These are phyloP conservation scores for Carassius gibelio DNA, from an alignment of 2,113 vertebrate genomes.

Conservation along the genomic window DNA sequence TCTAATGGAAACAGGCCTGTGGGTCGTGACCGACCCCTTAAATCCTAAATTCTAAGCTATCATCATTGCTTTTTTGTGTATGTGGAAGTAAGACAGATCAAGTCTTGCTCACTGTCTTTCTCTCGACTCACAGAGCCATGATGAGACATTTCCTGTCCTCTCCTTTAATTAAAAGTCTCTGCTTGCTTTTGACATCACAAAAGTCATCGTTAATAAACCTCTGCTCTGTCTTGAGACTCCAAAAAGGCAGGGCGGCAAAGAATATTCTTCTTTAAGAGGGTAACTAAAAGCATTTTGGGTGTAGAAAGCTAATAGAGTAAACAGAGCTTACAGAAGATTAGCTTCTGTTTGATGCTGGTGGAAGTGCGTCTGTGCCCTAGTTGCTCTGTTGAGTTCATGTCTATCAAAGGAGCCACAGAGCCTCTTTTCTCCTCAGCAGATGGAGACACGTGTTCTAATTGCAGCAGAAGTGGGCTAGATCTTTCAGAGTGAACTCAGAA, in stretches of 20 bases:
- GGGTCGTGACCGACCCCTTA: not conserved
- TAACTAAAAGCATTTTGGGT: constrained; percentile 36
- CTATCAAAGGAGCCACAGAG: constrained; percentile 60
- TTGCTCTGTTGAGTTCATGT: constrained; percentile 67
- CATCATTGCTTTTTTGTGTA: constrained; percentile 8
- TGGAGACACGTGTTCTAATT: constrained; percentile 53
- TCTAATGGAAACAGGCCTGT: not conserved
- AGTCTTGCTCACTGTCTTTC: not conserved
- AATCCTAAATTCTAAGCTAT: not conserved
- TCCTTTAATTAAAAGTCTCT: constrained; percentile 26
- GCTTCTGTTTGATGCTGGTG: constrained; percentile 47
- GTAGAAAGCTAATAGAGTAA: constrained; percentile 34
- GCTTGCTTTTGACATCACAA: not conserved
- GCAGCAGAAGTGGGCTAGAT: constrained; percentile 43
- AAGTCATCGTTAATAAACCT: constrained; percentile 32
- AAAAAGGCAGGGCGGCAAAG: not conserved
- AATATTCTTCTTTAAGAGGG: constrained; percentile 33
- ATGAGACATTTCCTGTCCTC: not conserved
- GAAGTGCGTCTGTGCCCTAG: constrained; percentile 63
- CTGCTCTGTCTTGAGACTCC: constrained; percentile 17
- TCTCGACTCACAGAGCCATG: constrained; percentile 19
- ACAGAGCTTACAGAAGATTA: constrained; percentile 64
- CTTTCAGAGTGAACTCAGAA: constrained; percentile 42
- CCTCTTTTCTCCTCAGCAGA: constrained; percentile 51
- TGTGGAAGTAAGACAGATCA: not conserved